Evolutionary conservation across 2,888 invertebrate species (phyloP), one percentile per base, ranked within the genome.

Genomic region (Blera fallax): DNA sequence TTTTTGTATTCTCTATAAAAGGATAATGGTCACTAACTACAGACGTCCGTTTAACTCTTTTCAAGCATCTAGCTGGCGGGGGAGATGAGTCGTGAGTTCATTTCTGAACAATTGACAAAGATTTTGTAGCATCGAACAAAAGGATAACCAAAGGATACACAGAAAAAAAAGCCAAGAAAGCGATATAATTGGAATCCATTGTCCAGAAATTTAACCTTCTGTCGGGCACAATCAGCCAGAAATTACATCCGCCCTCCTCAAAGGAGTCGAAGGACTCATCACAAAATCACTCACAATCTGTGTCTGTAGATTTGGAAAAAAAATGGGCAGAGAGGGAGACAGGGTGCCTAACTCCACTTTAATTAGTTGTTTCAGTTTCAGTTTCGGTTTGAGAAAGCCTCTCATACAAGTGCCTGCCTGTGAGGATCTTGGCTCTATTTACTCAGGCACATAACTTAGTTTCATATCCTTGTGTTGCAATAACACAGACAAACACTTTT

Each of bases 121-220:
- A 50, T 45, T 24, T 48, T 32, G 29, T 18, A 2, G 4, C 11
- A 34, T 65, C 34, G 43, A 76, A 85, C 80, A 77, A 85, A 85
- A 72, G 74, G 70, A 76, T 76, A 54, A 54, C 48, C 56, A 64
- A 56, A 37, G 58, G 64, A 70, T 37, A 29, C 34, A 37, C 11
- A 45, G 48, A 62, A 65, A 40, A 43, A 62, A 48, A 27, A 32
- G 48, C 45, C 24, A 64, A 80, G 85, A 85, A 85, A 85, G 85
- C 80, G 85, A 85, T 81, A 85, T 85, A 85, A 85, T 85, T 85
- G 85, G 80, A 85, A 80, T 80, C 76, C 24, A 85, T 85, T 85
- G 85, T 85, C 76, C 65, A 65, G 67, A 85, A 81, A 85, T 85
- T 60, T 85, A 85, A 77, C 80, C 80, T n/a, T 81, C 80, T 80